Percentiles rank a stretch among this genome's conserved stretches.
phyloP scores from a whole-genome alignment of 2,797 vertebrate species.

The Ceyx erithaca region DNA sequence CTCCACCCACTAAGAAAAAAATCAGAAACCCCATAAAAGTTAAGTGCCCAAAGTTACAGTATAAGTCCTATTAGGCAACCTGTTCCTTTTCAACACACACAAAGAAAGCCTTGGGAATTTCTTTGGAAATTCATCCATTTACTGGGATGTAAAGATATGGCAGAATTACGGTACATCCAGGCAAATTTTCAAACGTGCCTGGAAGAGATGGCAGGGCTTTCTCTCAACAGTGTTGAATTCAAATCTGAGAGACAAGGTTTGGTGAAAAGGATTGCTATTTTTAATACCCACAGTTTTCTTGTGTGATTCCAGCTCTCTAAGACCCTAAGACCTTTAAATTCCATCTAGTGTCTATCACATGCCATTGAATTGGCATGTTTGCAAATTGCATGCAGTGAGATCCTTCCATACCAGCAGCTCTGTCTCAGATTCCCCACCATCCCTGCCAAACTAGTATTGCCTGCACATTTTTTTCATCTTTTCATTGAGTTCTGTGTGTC shows the following conservation, averaged over 20 bases:
- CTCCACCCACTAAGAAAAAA: background rate
- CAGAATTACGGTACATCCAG: conserved; percentile 4
- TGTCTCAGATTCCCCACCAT: conserved; percentile 80
- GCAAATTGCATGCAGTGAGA: conserved; percentile 80
- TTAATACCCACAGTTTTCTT: conserved; percentile 52
- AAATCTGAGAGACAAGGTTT: conserved; percentile 52
- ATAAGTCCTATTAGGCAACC: background rate
- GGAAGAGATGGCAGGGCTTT: conserved; percentile 25
- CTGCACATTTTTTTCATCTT: conserved; percentile 82
- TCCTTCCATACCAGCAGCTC: conserved; percentile 76
- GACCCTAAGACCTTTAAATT: conserved; percentile 78
- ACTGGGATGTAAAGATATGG: background rate
- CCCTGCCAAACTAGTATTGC: conserved; percentile 78
- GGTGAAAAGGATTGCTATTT: conserved; percentile 52
- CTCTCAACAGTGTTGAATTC: conserved; percentile 7
- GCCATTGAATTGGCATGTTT: conserved; percentile 81
- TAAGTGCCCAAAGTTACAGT: background rate
- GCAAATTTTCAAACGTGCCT: background rate
- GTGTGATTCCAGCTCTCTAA: conserved; percentile 66
- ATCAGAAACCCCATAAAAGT: background rate
- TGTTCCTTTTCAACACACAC: conserved; percentile 17
- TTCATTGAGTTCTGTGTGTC: conserved; percentile 81
- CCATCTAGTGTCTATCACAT: conserved; percentile 78
- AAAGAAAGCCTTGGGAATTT: conserved; percentile 21
- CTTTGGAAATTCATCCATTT: background rate